These are phyloP conservation scores for Macrosoma leucophasiata DNA, from an alignment of 2,888 invertebrate genomes.

Conservation along the genomic window DNA sequence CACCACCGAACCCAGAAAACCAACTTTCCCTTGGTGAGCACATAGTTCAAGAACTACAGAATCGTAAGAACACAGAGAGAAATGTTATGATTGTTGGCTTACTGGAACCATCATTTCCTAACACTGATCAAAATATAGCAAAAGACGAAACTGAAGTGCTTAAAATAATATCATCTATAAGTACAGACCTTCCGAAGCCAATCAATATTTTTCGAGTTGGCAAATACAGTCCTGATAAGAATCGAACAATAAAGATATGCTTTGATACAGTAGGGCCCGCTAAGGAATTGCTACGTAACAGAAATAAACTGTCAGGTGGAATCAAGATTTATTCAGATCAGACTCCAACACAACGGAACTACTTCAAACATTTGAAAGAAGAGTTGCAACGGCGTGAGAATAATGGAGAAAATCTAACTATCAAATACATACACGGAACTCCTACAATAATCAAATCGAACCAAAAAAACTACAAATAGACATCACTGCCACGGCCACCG, in stretches of 20 bases:
- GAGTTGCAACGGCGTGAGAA: slow-evolving; percentile 10
- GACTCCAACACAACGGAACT: slow-evolving; percentile 16
- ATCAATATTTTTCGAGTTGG: slow-evolving; percentile 15
- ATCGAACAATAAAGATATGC: slow-evolving; percentile 17
- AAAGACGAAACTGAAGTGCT: slow-evolving; percentile 2
- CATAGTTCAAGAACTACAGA: slow-evolving; percentile 9
- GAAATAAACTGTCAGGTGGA: slow-evolving; percentile 4
- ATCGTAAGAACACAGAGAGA: slow-evolving; percentile 8
- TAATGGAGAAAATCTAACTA: slow-evolving; percentile 9
- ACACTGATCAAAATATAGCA: neutral
- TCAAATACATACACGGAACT: slow-evolving; percentile 9
- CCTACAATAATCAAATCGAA: slow-evolving; percentile 2
- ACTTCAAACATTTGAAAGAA: slow-evolving; percentile 9
- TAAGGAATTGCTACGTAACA: slow-evolving; percentile 14
- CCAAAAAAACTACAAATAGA: slow-evolving; percentile 9
- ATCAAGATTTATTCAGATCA: slow-evolving; percentile 16
- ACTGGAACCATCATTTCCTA: slow-evolving; percentile 2
- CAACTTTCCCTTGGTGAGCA: slow-evolving; percentile 3
- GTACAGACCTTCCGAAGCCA: slow-evolving; percentile 7
- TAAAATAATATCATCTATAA: neutral
- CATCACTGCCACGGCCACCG: neutral
- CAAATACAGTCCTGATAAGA: slow-evolving; percentile 11
- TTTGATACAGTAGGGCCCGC: slow-evolving; percentile 13
- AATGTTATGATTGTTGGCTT: slow-evolving; percentile 9
- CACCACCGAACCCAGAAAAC: slow-evolving; percentile 2